phyloP scores from a whole-genome alignment of 2,113 vertebrate genomes.

The Chaenogobius annularis region DNA sequence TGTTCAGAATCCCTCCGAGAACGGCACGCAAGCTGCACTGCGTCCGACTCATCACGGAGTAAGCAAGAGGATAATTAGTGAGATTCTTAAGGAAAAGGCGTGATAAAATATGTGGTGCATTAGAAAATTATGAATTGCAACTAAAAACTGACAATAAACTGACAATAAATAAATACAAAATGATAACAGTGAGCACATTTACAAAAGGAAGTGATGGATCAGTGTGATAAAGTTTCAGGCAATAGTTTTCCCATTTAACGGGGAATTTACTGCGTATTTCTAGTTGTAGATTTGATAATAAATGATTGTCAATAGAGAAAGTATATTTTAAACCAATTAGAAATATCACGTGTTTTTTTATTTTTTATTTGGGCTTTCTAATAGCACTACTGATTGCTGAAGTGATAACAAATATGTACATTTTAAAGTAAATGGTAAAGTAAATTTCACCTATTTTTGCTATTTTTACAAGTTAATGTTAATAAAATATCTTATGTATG shows the following conservation, averaged over 20 bases:
- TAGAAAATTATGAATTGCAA: background rate
- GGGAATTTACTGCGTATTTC: no score
- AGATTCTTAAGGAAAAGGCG: slow-evolving; percentile 38
- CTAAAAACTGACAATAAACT: background rate
- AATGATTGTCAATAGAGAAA: no score
- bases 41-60: slow-evolving; percentile 69
- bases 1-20: slow-evolving; percentile 89
- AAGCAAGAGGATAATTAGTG: slow-evolving; percentile 77
- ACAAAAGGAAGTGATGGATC: background rate
- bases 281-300: no score
- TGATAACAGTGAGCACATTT: background rate
- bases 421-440: no score
- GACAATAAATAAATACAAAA: background rate
- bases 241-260: no score
- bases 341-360: background rate
- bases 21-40: slow-evolving; percentile 80
- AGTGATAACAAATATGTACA: no score
- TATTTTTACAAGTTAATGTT: slow-evolving; percentile 26
- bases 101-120: background rate
- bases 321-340: background rate
- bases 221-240: background rate
- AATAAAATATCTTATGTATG: no score
- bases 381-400: no score
- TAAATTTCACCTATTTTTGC: background rate
- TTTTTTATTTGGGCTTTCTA: background rate